Evolutionary conservation across 1,140 invertebrate species (phyloP), one percentile per base, ranked within the genome.

Genomic region (Hylaeus anthracinus): DNA sequence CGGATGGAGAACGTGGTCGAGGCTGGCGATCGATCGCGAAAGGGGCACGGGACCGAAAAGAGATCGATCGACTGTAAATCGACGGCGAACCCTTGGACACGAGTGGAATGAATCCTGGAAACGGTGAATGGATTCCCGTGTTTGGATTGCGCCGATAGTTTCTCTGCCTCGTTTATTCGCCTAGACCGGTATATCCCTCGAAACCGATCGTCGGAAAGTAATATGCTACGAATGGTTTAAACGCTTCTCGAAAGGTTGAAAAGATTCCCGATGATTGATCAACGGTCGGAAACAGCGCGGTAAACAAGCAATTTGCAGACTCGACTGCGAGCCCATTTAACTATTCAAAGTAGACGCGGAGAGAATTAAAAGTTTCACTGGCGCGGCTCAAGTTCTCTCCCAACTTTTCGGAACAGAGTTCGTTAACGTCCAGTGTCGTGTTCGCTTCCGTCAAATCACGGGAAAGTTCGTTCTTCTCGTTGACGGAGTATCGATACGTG

Each of bases 331-430:
- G n/a, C 39, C 41, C 26, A 56, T 79, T 10, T 26, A 65, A 79
- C 51, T 72, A 56, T 65, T 72, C 77, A 51, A 78, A 78, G 53
- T 61, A 26, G n/a, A 56, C 10, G 12, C 15, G 63, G 41, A 73
- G 26, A 45, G 67, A 67, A 83, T 78, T 79, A 79, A 69, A 64
- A 83, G 58, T 79, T 79, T 48, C 41, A 39, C 61, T 15, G 9
- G 3, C 41, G 10, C 10, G 39, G 70, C n/a, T 72, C 60, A 6
- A 77, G 48, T 26, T 14, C 39, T 0, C 5, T 9, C 9, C 43
- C 3, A 72, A 79, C 60, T 72, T 72, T 45, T 56, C 9, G 10
- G 12, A 9, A n/a, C 60, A 39, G 65, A 72, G 77, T 79, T 73
- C 51, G 48, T 79, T 65, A 26, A 79, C 2, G 14, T 37, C 12